These are phyloP conservation scores for Halocynthia roretzi DNA, from an alignment of 23 tunicate species.

Conservation along the genomic window DNA sequence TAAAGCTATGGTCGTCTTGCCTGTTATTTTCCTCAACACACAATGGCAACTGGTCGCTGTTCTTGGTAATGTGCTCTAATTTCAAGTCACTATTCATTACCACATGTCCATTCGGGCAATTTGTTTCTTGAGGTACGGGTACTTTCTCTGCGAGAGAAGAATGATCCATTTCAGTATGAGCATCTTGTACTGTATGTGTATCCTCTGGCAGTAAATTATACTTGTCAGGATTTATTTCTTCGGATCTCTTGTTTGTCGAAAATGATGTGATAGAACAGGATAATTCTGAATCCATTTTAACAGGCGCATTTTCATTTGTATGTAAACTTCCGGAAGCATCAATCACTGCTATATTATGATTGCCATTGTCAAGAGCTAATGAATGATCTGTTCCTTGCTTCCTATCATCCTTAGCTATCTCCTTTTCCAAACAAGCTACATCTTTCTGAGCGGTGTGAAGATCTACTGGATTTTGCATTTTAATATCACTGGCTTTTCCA, in stretches of 20 bases:
- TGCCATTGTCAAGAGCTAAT: too few species aligned
- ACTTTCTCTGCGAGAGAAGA: too few species aligned
- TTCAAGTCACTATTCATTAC: too few species aligned
- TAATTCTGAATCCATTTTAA: background rate
- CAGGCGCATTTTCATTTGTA: background rate
- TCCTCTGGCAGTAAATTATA: background rate
- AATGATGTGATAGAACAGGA: background rate
- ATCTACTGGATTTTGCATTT: background rate
- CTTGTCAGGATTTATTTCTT: background rate
- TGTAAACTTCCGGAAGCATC: background rate
- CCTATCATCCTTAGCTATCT: conserved; percentile 4
- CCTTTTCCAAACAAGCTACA: background rate
- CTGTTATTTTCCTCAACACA: too few species aligned
- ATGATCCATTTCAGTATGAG: background rate
- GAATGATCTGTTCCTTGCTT: too few species aligned
- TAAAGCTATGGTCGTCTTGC: too few species aligned
- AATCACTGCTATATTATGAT: background rate
- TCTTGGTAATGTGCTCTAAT: too few species aligned
- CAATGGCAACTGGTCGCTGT: too few species aligned
- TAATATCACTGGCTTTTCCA: background rate
- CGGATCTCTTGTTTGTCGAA: background rate
- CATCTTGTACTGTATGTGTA: background rate
- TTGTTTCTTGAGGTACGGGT: too few species aligned
- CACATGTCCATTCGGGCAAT: too few species aligned
- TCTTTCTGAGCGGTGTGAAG: background rate